A percentile compares a stretch with the other conserved stretches of the same genome.
phyloP scores from a whole-genome alignment of 2,888 invertebrate species.

The Drosophila formosana region DNA sequence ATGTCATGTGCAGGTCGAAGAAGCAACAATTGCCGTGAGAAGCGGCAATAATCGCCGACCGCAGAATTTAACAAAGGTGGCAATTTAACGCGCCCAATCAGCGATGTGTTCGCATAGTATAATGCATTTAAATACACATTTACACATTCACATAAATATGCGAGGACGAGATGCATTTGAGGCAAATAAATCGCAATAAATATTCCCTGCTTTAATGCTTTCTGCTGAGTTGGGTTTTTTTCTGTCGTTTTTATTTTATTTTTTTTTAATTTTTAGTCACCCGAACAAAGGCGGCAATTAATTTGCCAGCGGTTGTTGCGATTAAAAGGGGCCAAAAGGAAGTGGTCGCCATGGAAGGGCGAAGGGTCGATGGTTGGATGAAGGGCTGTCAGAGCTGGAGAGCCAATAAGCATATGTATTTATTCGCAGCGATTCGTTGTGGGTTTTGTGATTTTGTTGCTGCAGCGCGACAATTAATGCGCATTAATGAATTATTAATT shows the following conservation, averaged over 20 bases:
- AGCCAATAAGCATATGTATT: constrained; percentile 65
- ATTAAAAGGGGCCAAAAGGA: constrained; percentile 30
- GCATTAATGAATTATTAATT: constrained; percentile 81
- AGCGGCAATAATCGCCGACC: constrained; percentile 31
- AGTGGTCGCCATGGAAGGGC: not conserved
- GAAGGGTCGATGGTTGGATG: not conserved
- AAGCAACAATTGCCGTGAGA: constrained; percentile 12
- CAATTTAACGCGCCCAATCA: constrained; percentile 40
- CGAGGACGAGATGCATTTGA: constrained; percentile 15
- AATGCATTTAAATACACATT: constrained; percentile 4
- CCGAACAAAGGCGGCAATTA: constrained; percentile 70
- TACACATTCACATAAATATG: constrained; percentile 25
- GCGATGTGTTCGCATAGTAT: not conserved
- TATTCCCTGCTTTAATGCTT: constrained; percentile 56
- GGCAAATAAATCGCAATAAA: constrained; percentile 56
- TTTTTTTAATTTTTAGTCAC: constrained; percentile 19
- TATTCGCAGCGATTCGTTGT: constrained; percentile 58
- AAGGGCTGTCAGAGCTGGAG: constrained; percentile 16
- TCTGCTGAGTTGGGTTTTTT: constrained; percentile 15
- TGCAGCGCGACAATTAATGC: constrained; percentile 72
- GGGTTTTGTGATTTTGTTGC: constrained; percentile 62
- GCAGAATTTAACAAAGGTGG: constrained; percentile 46
- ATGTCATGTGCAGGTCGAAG: constrained; percentile 6
- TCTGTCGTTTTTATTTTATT: too few species aligned
- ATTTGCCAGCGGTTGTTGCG: constrained; percentile 51